Conservation (phyloP, 2,113 vertebrate species). For the Amphilophus citrinellus region DNA sequence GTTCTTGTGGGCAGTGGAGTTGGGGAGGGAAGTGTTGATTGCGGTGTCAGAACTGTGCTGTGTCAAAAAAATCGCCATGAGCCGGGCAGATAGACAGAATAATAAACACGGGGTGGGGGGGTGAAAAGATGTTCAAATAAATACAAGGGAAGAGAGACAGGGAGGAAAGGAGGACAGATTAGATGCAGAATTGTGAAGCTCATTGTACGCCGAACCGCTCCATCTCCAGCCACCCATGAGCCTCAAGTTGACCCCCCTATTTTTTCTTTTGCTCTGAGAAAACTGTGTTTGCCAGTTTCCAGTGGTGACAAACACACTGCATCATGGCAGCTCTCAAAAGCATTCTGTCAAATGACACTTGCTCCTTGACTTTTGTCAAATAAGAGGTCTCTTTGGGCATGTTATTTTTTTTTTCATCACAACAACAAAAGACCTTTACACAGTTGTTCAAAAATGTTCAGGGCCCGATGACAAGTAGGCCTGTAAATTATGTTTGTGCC, state of each 20-base stretch:
- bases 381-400: conserved; percentile 40
- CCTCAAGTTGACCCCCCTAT: neutral
- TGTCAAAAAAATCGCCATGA: conserved; percentile 29
- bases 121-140: conserved; percentile 6
- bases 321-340: conserved; percentile 46
- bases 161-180: conserved; percentile 1
- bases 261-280: neutral
- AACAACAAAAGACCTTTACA: conserved; percentile 51
- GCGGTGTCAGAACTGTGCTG: conserved; percentile 37
- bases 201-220: conserved; percentile 7
- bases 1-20: neutral
- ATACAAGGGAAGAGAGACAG: neutral
- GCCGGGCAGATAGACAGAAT: conserved; percentile 11
- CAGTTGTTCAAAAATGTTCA: conserved; percentile 27
- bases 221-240: neutral
- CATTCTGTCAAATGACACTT: conserved; percentile 66
- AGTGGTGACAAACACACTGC: conserved; percentile 42
- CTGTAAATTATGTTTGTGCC: conserved; percentile 29
- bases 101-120: conserved; percentile 30
- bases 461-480: neutral
- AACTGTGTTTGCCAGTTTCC: conserved; percentile 66
- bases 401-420: conserved; percentile 41
- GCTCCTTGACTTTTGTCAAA: conserved; percentile 66
- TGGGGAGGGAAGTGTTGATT: conserved; percentile 37
- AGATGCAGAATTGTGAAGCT: conserved; percentile 15